Evolutionary conservation across 2,888 invertebrate genomes (phyloP).

Genomic region (Cantharis flavilabris): DNA sequence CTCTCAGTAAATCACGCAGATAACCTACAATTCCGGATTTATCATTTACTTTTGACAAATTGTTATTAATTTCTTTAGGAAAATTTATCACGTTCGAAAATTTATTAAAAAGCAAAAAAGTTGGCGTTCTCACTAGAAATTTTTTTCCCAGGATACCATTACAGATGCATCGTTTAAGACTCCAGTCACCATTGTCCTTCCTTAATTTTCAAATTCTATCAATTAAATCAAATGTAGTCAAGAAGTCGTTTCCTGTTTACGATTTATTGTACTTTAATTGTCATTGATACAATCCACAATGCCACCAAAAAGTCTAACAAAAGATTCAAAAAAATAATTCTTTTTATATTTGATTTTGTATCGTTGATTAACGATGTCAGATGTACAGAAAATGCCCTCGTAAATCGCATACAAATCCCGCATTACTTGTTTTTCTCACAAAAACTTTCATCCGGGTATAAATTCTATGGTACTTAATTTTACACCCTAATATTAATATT

Average conservation of each 20-base stretch:
- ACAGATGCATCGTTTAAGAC: background rate
- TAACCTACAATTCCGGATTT: conserved; percentile 47
- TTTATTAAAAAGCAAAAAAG: background rate
- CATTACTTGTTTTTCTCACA: conserved; percentile 45
- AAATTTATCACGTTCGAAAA: conserved; percentile 16
- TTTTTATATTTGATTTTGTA: conserved; percentile 36
- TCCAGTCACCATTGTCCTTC: background rate
- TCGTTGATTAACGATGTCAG: conserved; percentile 42
- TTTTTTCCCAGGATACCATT: background rate
- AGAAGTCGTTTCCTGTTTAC: conserved; percentile 42
- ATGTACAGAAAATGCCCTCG: conserved; percentile 43
- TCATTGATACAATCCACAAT: conserved; percentile 35
- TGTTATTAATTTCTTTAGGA: conserved; percentile 26
- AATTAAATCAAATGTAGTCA: conserved; percentile 34
- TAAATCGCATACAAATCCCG: conserved; percentile 45
- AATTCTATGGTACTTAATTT: conserved; percentile 38
- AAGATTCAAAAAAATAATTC: conserved; percentile 34
- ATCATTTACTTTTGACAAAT: conserved; percentile 48
- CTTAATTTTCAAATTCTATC: conserved; percentile 2
- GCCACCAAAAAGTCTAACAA: conserved; percentile 26
- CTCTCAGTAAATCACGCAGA: conserved; percentile 52
- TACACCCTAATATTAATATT: conserved; percentile 33
- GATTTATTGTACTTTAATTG: conserved; percentile 44
- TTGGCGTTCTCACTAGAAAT: background rate
- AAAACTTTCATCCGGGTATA: conserved; percentile 41